Percentiles rank a stretch among this genome's conserved stretches.
phyloP scores from a whole-genome alignment of 35 echinoderm and acorn worm species.

The Ophioderma brevispina region DNA sequence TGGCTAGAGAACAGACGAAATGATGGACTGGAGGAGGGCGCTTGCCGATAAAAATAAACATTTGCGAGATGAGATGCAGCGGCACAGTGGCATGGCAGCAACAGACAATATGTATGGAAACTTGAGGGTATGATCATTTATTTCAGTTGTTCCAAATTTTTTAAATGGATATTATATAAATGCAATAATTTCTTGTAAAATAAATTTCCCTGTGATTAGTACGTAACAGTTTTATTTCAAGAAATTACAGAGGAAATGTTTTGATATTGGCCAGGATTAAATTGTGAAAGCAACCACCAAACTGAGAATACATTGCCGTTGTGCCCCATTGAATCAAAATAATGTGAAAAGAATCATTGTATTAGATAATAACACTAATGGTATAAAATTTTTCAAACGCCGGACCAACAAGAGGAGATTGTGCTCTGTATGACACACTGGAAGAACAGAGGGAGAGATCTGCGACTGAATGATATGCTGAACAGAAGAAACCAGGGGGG shows the following conservation, averaged over 20 bases:
- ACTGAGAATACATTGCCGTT: too few relatives aligned
- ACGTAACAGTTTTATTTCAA: background rate
- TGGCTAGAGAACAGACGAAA: slow-evolving; percentile 75
- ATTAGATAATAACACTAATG: too few relatives aligned
- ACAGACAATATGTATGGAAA: slow-evolving; percentile 62
- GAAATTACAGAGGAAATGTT: background rate
- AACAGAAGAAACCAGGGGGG: background rate
- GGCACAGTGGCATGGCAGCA: slow-evolving; percentile 51
- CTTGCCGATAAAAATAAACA: slow-evolving; percentile 69
- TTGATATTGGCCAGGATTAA: too few relatives aligned
- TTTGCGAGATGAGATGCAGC: slow-evolving; percentile 64
- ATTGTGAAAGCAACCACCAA: too few relatives aligned
- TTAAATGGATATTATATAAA: too few relatives aligned
- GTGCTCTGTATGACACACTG: slow-evolving; percentile 77
- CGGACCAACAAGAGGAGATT: slow-evolving; percentile 80
- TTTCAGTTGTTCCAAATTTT: background rate
- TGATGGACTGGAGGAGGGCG: slow-evolving; percentile 29
- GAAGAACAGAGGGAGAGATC: slow-evolving; percentile 87
- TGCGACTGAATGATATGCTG: slow-evolving; percentile 51
- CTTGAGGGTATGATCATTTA: background rate
- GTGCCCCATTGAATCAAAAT: too few relatives aligned
- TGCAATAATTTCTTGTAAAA: too few relatives aligned
- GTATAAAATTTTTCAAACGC: too few relatives aligned
- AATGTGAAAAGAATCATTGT: too few relatives aligned
- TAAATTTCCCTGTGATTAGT: background rate